A percentile compares a stretch with the other conserved stretches of the same genome.
These are phyloP conservation scores for Steinernema carpocapsae DNA, from an alignment of 2,888 invertebrate genomes.

Conservation along the genomic window DNA sequence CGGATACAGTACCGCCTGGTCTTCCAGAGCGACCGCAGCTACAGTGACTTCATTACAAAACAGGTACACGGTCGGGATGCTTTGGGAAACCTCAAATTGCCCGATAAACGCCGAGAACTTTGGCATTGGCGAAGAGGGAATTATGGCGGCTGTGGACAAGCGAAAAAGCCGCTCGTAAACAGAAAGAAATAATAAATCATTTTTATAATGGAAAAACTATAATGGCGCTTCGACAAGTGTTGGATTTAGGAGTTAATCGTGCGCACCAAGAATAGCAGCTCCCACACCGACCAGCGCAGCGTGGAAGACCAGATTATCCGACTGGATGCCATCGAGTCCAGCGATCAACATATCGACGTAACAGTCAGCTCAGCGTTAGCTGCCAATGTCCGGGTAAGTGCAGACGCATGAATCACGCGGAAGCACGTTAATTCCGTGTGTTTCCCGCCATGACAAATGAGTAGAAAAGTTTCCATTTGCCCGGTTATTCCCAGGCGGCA, in stretches of 20 bases:
- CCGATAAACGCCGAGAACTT: neutral
- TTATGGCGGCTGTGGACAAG: neutral
- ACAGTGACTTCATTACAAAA: slow-evolving; percentile 39
- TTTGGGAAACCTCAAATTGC: neutral
- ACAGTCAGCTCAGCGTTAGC: slow-evolving; percentile 1
- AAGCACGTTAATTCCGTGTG: too few species aligned
- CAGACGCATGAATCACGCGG: neutral
- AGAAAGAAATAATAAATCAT: slow-evolving; percentile 30
- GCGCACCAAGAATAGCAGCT: slow-evolving; percentile 49
- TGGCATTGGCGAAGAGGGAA: neutral
- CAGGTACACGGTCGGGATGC: slow-evolving; percentile 26
- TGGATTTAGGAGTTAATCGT: slow-evolving; percentile 54
- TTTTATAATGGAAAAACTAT: slow-evolving; percentile 33
- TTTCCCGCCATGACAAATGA: too few species aligned
- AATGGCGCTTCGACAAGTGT: slow-evolving; percentile 31
- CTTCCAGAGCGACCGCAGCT: slow-evolving; percentile 45
- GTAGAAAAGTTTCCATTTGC: too few species aligned
- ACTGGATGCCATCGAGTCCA: neutral
- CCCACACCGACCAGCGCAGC: slow-evolving; percentile 47
- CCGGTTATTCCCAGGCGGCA: too few species aligned
- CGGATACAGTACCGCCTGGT: slow-evolving; percentile 65
- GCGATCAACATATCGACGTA: slow-evolving; percentile 22
- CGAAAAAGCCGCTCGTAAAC: slow-evolving; percentile 9
- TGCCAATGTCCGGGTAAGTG: slow-evolving; percentile 14
- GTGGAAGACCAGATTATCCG: slow-evolving; percentile 44